Evolutionary conservation across 2,113 vertebrate species (phyloP).

Genomic region (Myiozetetes cayanensis): DNA sequence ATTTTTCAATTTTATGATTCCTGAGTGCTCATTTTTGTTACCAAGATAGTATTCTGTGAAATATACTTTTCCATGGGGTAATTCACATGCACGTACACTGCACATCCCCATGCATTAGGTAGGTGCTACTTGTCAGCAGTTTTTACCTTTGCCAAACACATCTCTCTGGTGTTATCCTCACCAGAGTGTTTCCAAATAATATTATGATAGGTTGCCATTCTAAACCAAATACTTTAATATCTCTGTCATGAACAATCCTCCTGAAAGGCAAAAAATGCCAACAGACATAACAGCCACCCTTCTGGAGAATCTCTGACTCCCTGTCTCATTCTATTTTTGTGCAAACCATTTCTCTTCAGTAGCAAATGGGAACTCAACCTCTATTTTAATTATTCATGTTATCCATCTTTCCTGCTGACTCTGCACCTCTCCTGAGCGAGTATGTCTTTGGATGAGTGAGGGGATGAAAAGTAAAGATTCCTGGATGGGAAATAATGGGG

Average conservation of each 20-base stretch:
- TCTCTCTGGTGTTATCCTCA: not conserved
- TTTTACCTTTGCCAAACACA: not conserved
- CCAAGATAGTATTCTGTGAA: not conserved
- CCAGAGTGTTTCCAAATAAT: not conserved
- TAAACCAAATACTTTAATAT: not conserved
- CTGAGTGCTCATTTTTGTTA: not conserved
- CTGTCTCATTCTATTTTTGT: not conserved
- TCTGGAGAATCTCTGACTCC: not conserved
- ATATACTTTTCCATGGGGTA: not conserved
- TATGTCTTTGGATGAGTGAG: not conserved
- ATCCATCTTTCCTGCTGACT: not conserved
- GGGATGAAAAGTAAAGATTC: not conserved
- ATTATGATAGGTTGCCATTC: not conserved
- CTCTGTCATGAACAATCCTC: not conserved
- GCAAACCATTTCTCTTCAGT: not conserved
- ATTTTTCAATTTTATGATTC: not conserved
- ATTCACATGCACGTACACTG: not conserved
- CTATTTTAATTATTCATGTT: conserved; percentile 18
- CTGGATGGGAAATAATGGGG: not conserved
- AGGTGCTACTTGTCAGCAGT: not conserved
- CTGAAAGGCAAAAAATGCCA: not conserved
- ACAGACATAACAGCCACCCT: not conserved
- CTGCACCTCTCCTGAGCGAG: not conserved
- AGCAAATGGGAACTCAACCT: not conserved
- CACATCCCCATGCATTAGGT: not conserved